Percentiles rank a stretch among this genome's conserved stretches.
Evolutionary conservation across 1,140 invertebrate genomes (phyloP).

Genomic region (Aleiodes sp.): DNA sequence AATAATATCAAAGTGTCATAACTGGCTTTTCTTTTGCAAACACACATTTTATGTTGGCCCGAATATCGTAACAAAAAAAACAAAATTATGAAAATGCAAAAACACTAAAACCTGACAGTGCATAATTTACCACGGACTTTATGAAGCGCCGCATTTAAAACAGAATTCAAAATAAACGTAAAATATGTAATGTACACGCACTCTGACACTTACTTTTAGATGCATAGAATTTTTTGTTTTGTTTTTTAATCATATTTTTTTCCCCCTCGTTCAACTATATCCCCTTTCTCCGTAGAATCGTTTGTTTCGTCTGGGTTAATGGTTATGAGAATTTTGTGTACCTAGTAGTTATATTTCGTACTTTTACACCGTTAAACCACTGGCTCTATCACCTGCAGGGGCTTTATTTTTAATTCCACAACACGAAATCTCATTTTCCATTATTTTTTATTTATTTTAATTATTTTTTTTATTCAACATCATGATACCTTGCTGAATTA

Average conservation of each 20-base stretch:
- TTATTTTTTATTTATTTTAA: constrained; percentile 5
- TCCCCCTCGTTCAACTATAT: too few species aligned
- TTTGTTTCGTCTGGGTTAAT: neutral
- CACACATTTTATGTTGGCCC: too few species aligned
- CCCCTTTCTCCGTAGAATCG: neutral
- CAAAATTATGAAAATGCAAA: neutral
- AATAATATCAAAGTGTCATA: too few species aligned
- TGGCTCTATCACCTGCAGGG: neutral
- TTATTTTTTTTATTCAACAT: neutral
- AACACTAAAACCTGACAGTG: neutral
- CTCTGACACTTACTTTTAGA: constrained; percentile 20
- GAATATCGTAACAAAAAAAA: too few species aligned
- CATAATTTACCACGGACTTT: constrained; percentile 24
- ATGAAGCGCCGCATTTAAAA: neutral
- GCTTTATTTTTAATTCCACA: constrained; percentile 13
- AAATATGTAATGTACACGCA: constrained; percentile 6
- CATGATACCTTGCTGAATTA: too few species aligned
- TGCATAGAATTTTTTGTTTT: constrained; percentile 30
- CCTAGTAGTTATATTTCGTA: constrained; percentile 5
- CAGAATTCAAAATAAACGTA: constrained; percentile 19
- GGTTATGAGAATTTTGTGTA: constrained; percentile 18
- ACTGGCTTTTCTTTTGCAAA: too few species aligned
- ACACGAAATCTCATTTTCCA: constrained; percentile 8
- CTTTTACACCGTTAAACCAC: neutral
- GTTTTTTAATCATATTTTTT: neutral